Conservation (phyloP, 2,888 invertebrate species). For the Acanthosepion esculentum region DNA sequence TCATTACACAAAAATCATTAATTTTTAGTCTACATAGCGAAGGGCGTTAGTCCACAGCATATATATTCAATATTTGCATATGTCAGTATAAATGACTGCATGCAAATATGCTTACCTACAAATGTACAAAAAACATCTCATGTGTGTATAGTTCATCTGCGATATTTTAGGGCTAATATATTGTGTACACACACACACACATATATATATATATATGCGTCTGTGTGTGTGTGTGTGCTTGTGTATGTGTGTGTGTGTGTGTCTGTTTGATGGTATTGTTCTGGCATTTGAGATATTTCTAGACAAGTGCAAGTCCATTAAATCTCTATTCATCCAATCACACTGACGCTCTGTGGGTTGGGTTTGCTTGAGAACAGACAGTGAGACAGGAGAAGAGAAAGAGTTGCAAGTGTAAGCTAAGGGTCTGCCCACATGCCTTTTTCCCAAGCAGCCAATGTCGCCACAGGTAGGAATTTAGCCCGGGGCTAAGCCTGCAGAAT, state of each 20-base stretch:
- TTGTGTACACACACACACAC: neutral
- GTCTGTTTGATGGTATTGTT: neutral
- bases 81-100: too few relatives aligned
- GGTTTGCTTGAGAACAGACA: neutral
- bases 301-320: slow-evolving; percentile 15
- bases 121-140: neutral
- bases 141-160: neutral
- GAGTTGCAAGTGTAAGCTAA: neutral
- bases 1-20: too few relatives aligned
- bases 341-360: neutral
- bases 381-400: neutral
- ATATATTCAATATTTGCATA: too few relatives aligned
- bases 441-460: neutral
- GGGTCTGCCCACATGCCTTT: neutral
- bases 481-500: neutral
- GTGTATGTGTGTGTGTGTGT: neutral
- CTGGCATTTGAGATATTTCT: neutral
- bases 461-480: slow-evolving; percentile 22
- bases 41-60: too few relatives aligned
- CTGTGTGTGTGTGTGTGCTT: neutral
- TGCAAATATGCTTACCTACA: too few relatives aligned
- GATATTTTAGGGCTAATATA: too few relatives aligned
- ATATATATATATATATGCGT: neutral
- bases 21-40: too few relatives aligned
- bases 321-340: neutral